Evolutionary conservation across 2,888 invertebrate species (phyloP), one percentile per base, ranked within the genome.

Genomic region (Rhingia campestris): DNA sequence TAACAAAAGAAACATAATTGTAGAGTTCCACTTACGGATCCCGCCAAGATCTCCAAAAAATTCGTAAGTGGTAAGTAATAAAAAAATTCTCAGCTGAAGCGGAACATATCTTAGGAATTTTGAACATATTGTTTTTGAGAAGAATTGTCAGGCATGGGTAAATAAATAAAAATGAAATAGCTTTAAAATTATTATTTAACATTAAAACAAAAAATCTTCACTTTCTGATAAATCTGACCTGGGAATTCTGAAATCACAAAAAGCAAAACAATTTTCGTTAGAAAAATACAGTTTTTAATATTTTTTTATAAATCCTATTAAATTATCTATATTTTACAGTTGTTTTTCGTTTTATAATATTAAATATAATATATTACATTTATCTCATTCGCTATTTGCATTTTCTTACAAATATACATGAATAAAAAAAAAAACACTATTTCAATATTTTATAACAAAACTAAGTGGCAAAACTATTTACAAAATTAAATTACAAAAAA

Each of bases 301-400:
- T 69, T 69, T 59, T 58, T 43, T 66, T 33, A 37, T 66, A 58
- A 33, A 41, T 47, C 37, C 76, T 76, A 76, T 67, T 69, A 67
- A 76, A 61, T 76, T 67, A 67, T 54, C 67, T 76, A 76, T 61
- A 61, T 47, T 61, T 69, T 69, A 69, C 59, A 67, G 14, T 67
- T 10, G 0, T 10, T 69, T 63, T n/a, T 45, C 7, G 54, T 41
- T 74, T 45, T 39, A 14, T 43, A 30, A 10, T 39, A 43, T 30
- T 54, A 66, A 76, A 53, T 69, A 53, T 61, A 76, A 69, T 76
- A 76, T 76, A 69, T 76, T 69, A 76, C 76, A 76, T 41, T 66
- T 56, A 58, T 64, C 45, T 58, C 66, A 66, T 67, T 75, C 47
- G 47, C 56, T 49, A 58, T 14, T 66, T 66, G 58, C 43, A 66